Evolutionary conservation across 2,113 vertebrate species (phyloP).

Genomic region (Haliaeetus leucogaster): DNA sequence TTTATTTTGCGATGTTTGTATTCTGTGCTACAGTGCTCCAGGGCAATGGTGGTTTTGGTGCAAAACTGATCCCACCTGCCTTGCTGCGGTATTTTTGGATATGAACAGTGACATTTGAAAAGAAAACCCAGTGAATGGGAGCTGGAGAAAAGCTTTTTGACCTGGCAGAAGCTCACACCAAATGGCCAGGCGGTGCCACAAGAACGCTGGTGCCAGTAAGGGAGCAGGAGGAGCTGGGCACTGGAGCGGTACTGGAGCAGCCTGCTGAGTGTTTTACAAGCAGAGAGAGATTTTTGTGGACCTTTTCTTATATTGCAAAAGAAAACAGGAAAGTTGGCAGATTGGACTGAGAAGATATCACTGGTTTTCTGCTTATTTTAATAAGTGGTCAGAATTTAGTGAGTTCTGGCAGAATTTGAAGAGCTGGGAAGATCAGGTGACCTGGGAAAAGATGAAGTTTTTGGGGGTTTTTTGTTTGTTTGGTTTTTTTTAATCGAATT

Average conservation of each 20-base stretch:
- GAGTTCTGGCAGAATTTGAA: not conserved
- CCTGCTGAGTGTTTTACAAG: not conserved
- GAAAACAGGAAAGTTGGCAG: not conserved
- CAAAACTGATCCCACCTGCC: not conserved
- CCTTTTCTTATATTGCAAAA: not conserved
- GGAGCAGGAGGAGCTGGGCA: not conserved
- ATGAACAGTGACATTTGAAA: not conserved
- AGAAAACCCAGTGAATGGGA: not conserved
- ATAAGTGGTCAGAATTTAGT: not conserved
- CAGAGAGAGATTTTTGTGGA: not conserved
- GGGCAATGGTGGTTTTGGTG: not conserved
- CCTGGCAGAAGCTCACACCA: not conserved
- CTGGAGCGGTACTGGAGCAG: not conserved
- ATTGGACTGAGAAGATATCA: not conserved
- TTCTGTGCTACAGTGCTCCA: not conserved
- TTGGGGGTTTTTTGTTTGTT: not conserved
- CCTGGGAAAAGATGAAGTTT: not conserved
- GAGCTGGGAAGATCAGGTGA: not conserved
- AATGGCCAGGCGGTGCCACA: not conserved
- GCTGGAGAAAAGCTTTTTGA: not conserved
- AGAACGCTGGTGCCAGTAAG: not conserved
- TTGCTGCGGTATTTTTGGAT: not conserved
- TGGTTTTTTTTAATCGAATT: not conserved
- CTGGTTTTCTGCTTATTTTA: not conserved
- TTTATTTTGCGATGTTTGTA: not conserved